These are phyloP conservation scores for Sus scrofa DNA, from an alignment of 2,113 vertebrate species.

Conservation along the genomic window T2T-Sscrofa CM000830.6:76301501-76302000, in stretches of 20 bases:
- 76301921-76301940: background rate
- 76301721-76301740: background rate
- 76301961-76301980: background rate
- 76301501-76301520: background rate
- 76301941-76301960: slow-evolving; percentile 23
- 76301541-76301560: slow-evolving; percentile 9
- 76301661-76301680: background rate
- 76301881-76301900: background rate
- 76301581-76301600: background rate
- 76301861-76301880: background rate
- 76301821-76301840: slow-evolving; percentile 43
- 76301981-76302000: background rate
- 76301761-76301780: background rate
- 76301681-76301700: background rate
- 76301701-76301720: background rate
- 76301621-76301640: background rate
- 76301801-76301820: background rate
- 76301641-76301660: background rate
- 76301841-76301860: background rate
- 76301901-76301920: background rate
- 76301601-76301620: background rate
- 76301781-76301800: slow-evolving; percentile 27
- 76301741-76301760: background rate
- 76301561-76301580: background rate
- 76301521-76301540: background rate